These are phyloP conservation scores for Rhagonycha fulva DNA, from an alignment of 2,888 invertebrate genomes.

Conservation along the genomic window DNA sequence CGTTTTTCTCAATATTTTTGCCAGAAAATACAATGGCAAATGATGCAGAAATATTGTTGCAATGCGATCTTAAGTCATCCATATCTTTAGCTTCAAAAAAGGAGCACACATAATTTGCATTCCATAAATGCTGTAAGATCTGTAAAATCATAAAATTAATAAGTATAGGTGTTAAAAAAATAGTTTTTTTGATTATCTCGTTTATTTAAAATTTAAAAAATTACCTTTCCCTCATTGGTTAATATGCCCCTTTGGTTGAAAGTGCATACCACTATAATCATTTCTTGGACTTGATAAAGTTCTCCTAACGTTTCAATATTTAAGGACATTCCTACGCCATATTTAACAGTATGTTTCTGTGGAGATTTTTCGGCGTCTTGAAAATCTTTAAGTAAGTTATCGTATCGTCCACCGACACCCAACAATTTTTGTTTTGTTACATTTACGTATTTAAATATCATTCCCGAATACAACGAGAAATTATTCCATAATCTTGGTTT, in stretches of 20 bases:
- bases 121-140: not conserved
- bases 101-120: not conserved
- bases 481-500: not conserved
- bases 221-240: not conserved
- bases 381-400: not conserved
- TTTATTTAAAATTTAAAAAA: not conserved
- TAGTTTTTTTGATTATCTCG: too few species aligned
- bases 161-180: too few species aligned
- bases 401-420: slow-evolving; percentile 6
- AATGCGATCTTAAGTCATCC: not conserved
- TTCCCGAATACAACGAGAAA: not conserved
- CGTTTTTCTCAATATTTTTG: not conserved
- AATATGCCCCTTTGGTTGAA: not conserved
- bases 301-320: not conserved
- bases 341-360: not conserved
- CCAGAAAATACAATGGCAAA: not conserved
- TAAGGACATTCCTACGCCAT: slow-evolving; percentile 6
- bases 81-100: not conserved
- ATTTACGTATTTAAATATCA: not conserved
- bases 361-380: not conserved
- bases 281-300: not conserved
- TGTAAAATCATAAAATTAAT: not conserved
- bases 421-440: not conserved
- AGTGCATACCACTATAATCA: not conserved
- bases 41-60: not conserved